These are phyloP conservation scores for Leptopilina boulardi DNA, from an alignment of 1,140 invertebrate genomes.

Conservation along the genomic window DNA sequence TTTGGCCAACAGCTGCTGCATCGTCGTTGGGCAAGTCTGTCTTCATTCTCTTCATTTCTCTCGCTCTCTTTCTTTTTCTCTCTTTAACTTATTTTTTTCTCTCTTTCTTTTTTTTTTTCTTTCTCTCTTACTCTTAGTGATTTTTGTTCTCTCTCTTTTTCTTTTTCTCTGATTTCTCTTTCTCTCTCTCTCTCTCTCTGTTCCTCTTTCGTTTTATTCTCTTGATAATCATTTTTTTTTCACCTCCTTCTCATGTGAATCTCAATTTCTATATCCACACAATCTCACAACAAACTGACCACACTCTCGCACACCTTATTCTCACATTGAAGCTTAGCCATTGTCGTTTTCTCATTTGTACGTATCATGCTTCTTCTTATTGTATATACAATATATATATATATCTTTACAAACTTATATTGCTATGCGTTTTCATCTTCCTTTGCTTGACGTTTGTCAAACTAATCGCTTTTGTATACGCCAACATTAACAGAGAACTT, in stretches of 20 bases:
- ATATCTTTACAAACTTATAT: not conserved
- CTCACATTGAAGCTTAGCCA: conserved; percentile 2
- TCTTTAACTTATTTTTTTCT: conserved; percentile 36
- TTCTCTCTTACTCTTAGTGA: conserved; percentile 38
- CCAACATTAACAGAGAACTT: conserved; percentile 18
- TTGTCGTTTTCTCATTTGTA: conserved; percentile 29
- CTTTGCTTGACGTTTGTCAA: conserved; percentile 24
- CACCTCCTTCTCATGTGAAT: conserved; percentile 17
- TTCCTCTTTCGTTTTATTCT: conserved; percentile 26
- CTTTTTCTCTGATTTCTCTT: not conserved
- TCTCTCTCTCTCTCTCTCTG: conserved; percentile 21
- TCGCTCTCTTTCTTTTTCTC: conserved; percentile 41
- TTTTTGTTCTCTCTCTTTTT: not conserved
- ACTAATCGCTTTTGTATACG: conserved; percentile 29
- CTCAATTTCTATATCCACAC: conserved; percentile 30
- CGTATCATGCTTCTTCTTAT: conserved; percentile 25
- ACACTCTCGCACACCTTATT: conserved; percentile 41
- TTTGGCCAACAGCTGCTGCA: conserved; percentile 76
- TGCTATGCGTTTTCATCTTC: conserved; percentile 5
- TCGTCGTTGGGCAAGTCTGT: conserved; percentile 58
- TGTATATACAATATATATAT: no score
- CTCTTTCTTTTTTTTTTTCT: conserved; percentile 42
- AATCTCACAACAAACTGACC: conserved; percentile 19
- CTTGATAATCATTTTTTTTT: not conserved
- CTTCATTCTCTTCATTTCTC: conserved; percentile 53